Base-by-base conservation (phyloP, 2,113 vertebrate genomes). In the Spheniscus mendiculus region DNA sequence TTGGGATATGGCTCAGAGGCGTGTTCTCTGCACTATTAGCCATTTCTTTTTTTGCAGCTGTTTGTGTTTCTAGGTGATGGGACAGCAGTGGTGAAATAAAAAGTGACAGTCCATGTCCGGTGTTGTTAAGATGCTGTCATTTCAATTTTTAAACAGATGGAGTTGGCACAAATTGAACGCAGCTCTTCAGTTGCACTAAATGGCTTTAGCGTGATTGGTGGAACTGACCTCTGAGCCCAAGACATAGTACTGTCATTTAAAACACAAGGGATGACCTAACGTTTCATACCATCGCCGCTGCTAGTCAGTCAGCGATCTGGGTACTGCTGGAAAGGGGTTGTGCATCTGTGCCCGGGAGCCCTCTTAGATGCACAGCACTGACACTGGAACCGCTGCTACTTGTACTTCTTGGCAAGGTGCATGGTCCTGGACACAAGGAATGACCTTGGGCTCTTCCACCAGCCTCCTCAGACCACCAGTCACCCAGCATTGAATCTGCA, bases 81-180 rank as follows among this genome's bases (percentile, higher is more conserved):
- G 94, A 50, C 65, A 70, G 78, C 92, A 50, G 66, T 18, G 58
- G 82, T 26, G 79, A 94, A 95, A 97, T 92, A 74, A 73, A 56
- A 94, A 84, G 91, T 78, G 89, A 92, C 96, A 97, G 90, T 52
- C 61, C 61, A 27, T 21, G 9, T 52, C 49, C 40, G 74, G 66
- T 52, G 76, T 34, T 90, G 79, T 89, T 97, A 61, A 81, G 85
- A 83, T 2, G 6, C 78, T 50, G 55, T 67, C 85, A 53, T 96
- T 92, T 83, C 87, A 67, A 85, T 89, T 91, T 79, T 70, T 76
- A 69, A 83, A 61, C 72, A 96, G 86, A 88, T 11, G 27, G 92
- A 94, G 72, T 30, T 73, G 45, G 95, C 82, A 94, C 22, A 15
- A 59, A 82, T 18, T 30, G 80, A 73, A 84, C 2, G 9, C 52